These are phyloP conservation scores for Orgyia antiqua DNA, from an alignment of 2,888 invertebrate species.

Conservation along the genomic window DNA sequence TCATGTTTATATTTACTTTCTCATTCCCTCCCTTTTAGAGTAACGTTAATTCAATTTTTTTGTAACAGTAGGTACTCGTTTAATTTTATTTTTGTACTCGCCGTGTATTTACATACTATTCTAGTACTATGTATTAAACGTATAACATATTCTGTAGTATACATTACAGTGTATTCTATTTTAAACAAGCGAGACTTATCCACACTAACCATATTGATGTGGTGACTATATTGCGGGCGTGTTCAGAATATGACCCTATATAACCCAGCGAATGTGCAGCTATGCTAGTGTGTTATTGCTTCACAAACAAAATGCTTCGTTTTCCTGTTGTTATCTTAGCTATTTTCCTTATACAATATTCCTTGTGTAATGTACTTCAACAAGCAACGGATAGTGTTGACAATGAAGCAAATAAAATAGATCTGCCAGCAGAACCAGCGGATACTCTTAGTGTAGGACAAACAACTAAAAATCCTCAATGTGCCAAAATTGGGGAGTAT, in stretches of 20 bases:
- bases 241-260: constrained; percentile 16
- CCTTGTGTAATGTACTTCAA: constrained; percentile 34
- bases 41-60: too few relatives aligned
- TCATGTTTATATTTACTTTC: too few relatives aligned
- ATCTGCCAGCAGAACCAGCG: neutral
- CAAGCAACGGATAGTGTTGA: constrained; percentile 11
- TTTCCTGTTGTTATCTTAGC: constrained; percentile 19
- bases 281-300: constrained; percentile 17
- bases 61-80: too few relatives aligned
- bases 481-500: constrained; percentile 49
- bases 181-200: too few relatives aligned
- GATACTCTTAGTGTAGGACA: constrained; percentile 1
- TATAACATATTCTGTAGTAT: too few relatives aligned
- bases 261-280: constrained; percentile 9
- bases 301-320: constrained; percentile 23
- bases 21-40: too few relatives aligned
- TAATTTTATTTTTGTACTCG: too few relatives aligned
- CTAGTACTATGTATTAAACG: too few relatives aligned
- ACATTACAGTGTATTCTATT: too few relatives aligned
- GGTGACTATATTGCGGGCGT: neutral
- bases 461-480: constrained; percentile 20
- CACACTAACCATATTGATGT: too few relatives aligned
- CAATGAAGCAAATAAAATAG: constrained; percentile 8
- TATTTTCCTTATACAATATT: constrained; percentile 27
- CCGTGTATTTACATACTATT: too few relatives aligned